These are phyloP conservation scores for Agriopis aurantiaria DNA, from an alignment of 2,888 invertebrate genomes.

Conservation along the genomic window DNA sequence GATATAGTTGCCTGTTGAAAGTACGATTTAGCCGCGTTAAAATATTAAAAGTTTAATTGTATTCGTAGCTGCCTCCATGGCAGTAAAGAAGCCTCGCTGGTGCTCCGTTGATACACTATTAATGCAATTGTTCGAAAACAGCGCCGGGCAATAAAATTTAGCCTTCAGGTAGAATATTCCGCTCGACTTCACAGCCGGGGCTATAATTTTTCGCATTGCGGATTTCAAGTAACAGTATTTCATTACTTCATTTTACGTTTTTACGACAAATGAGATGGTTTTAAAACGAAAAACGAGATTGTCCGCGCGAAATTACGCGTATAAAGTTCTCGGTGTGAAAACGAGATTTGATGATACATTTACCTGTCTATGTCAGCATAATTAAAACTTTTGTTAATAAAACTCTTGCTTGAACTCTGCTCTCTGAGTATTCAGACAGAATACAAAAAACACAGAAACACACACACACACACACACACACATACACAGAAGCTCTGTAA, in stretches of 20 bases:
- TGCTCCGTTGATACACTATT: conserved; percentile 83
- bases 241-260: conserved; percentile 58
- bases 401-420: conserved; percentile 2
- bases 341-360: conserved; percentile 36
- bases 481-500: too few species aligned
- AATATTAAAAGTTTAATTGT: conserved; percentile 83
- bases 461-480: not conserved
- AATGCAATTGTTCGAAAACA: conserved; percentile 85
- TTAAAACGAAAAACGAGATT: conserved; percentile 46
- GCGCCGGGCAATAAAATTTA: conserved; percentile 80
- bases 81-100: conserved; percentile 75
- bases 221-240: conserved; percentile 70
- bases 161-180: conserved; percentile 81
- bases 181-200: conserved; percentile 74
- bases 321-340: conserved; percentile 32
- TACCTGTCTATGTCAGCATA: conserved; percentile 19
- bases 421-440: not conserved
- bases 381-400: conserved; percentile 28
- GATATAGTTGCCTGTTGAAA: conserved; percentile 44
- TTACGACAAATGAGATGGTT: conserved; percentile 57
- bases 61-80: conserved; percentile 68
- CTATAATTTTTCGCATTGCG: conserved; percentile 85
- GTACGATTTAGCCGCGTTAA: conserved; percentile 70
- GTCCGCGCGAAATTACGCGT: conserved; percentile 36
- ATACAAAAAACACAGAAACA: not conserved